Percentiles rank a stretch among this genome's conserved stretches.
phyloP scores from a whole-genome alignment of 1,140 invertebrate genomes.

The Sinonovacula constricta region DNA sequence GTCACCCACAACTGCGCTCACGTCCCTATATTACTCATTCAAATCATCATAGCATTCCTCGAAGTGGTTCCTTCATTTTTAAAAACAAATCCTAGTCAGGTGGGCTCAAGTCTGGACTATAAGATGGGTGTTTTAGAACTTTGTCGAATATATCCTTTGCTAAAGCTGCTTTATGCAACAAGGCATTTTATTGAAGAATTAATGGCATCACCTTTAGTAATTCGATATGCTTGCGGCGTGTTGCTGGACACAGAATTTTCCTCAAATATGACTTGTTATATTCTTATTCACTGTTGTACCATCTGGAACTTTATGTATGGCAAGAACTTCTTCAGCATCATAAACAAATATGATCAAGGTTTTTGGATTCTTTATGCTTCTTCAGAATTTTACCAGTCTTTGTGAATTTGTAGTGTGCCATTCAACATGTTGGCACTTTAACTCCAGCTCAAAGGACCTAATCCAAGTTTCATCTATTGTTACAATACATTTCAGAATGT shows the following conservation, averaged over 20 bases:
- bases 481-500: neutral
- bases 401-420: neutral
- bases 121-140: neutral
- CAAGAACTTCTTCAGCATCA: neutral
- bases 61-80: neutral
- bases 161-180: neutral
- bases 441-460: neutral
- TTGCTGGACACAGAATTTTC: neutral
- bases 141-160: neutral
- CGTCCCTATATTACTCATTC: too few relatives aligned
- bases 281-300: neutral
- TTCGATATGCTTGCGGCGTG: neutral
- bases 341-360: neutral
- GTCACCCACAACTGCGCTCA: too few relatives aligned
- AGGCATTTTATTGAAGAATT: neutral
- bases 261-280: neutral
- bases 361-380: too few relatives aligned
- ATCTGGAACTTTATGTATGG: neutral
- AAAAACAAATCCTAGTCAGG: neutral
- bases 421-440: neutral
- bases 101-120: neutral
- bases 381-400: neutral
- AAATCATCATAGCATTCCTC: too few relatives aligned
- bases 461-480: neutral
- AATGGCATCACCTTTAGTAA: neutral